Conservation (phyloP, 2,113 vertebrate genomes). For the Epinephelus cyanopodus region DNA sequence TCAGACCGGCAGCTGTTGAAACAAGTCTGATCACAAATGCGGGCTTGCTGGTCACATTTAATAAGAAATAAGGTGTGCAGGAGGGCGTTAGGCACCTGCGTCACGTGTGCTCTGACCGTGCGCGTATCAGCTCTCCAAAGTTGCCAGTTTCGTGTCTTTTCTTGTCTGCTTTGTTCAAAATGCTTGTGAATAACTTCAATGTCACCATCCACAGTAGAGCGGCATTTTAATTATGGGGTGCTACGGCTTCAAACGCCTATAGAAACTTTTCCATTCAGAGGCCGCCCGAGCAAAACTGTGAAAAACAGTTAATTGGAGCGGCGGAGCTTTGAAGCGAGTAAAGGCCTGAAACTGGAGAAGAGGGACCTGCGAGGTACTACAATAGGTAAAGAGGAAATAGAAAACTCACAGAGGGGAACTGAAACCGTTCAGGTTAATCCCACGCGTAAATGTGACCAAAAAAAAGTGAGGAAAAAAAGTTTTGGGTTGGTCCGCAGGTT, state of each 20-base stretch:
- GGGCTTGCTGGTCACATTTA: background rate
- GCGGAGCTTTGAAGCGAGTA: constrained; percentile 67
- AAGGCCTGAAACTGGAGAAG: constrained; percentile 56
- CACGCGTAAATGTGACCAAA: constrained; percentile 35
- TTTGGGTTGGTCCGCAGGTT: constrained; percentile 34
- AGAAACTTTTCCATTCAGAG: constrained; percentile 37
- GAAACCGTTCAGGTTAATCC: constrained; percentile 16
- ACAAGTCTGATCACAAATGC: constrained; percentile 50
- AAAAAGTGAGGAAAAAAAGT: too few species aligned
- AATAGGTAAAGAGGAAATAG: constrained; percentile 41
- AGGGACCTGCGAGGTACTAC: constrained; percentile 31
- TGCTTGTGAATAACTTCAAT: constrained; percentile 25
- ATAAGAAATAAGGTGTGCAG: background rate
- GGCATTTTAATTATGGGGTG: constrained; percentile 7
- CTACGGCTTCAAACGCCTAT: constrained; percentile 5
- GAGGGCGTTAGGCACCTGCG: constrained; percentile 10
- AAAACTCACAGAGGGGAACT: constrained; percentile 17
- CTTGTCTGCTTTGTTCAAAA: background rate
- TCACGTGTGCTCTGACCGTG: background rate
- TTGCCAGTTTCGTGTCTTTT: too few species aligned
- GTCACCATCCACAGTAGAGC: constrained; percentile 14
- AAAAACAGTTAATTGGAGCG: constrained; percentile 63
- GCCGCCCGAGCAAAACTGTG: constrained; percentile 27
- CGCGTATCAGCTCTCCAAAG: background rate
- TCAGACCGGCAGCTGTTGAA: constrained; percentile 44